A percentile compares a stretch with the other conserved stretches of the same genome.
Conservation (phyloP, 1,140 invertebrate species). For the Grapholita molesta region DNA sequence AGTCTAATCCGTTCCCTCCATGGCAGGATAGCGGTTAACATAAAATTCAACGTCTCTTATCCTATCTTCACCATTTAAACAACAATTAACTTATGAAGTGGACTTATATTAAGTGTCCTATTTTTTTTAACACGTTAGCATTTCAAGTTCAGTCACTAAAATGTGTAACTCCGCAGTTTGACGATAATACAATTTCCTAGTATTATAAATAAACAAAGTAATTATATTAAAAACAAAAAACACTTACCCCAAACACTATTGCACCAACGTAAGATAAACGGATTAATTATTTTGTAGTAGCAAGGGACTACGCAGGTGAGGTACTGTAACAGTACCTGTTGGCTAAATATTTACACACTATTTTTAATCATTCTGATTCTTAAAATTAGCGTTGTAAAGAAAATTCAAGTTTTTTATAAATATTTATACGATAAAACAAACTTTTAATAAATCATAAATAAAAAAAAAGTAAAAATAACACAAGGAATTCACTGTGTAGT, state of each 20-base stretch:
- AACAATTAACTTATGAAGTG: background rate
- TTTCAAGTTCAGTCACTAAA: background rate
- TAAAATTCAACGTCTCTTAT: slow-evolving; percentile 19
- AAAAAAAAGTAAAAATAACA: slow-evolving; percentile 9
- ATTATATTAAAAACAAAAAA: background rate
- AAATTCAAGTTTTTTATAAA: background rate
- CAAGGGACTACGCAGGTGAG: slow-evolving; percentile 13
- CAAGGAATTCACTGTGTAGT: background rate
- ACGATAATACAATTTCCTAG: background rate
- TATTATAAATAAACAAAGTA: background rate
- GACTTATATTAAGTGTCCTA: background rate
- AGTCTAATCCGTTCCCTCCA: slow-evolving; percentile 51
- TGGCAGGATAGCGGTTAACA: slow-evolving; percentile 34
- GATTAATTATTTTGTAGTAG: background rate
- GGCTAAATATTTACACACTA: slow-evolving; percentile 42
- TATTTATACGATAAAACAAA: background rate
- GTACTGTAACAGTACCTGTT: slow-evolving; percentile 34
- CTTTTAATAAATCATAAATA: slow-evolving; percentile 10
- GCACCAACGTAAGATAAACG: background rate
- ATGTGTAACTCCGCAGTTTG: background rate
- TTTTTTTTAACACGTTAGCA: background rate
- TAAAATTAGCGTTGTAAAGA: background rate
- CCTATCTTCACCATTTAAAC: background rate
- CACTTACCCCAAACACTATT: background rate
- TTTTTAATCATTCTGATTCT: slow-evolving; percentile 33